Base-by-base conservation (phyloP, 2,888 invertebrate species). In the Heliconius sara region DNA sequence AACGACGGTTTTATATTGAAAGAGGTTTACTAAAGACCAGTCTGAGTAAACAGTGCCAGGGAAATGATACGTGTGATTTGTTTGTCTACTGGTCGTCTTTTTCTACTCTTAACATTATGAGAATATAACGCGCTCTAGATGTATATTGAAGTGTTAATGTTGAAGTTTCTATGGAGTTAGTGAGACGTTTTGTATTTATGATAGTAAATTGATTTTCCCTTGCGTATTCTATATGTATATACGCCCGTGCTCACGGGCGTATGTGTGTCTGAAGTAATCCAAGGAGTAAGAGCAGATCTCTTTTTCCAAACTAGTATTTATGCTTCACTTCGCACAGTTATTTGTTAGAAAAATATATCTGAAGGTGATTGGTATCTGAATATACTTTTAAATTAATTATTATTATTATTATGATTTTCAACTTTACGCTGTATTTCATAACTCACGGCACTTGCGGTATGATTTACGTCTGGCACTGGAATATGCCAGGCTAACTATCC, bases 21-120 rank as follows among this genome's bases (percentile, higher is more conserved):
- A 76, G 76, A 16, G 67, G 57, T 73, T 73, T 60, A 73, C 60
- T 60, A 60, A 25, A 34, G 60, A 16, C 70, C 25, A 57, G 60
- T 60, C 60, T 34, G n/a, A 13, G 34, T 57, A 73, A 73, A 60
- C 34, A 34, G 57, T 60, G 73, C 34, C 34, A 7, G 60, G 57
- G 34, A 57, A 60, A 73, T 73, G n/a, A 73, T 72, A 30, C 57
- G 72, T 60, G 34, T 60, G 7, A 57, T 73, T 73, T 73, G 60
- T 73, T 60, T 73, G 73, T 73, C 57, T 34, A n/a, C 16, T 73
- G 22, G 73, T 57, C 34, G 34, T 57, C 7, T 60, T 39, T n/a
- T 60, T 34, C 7, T 65, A 27, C 3, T 60, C 34, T n/a, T 60
- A 60, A 5, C 7, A 6, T 60, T 73, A 73, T 60, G 30, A 60